Evolutionary conservation across 1,140 invertebrate genomes (phyloP).

Genomic region (Wasmannia auropunctata): DNA sequence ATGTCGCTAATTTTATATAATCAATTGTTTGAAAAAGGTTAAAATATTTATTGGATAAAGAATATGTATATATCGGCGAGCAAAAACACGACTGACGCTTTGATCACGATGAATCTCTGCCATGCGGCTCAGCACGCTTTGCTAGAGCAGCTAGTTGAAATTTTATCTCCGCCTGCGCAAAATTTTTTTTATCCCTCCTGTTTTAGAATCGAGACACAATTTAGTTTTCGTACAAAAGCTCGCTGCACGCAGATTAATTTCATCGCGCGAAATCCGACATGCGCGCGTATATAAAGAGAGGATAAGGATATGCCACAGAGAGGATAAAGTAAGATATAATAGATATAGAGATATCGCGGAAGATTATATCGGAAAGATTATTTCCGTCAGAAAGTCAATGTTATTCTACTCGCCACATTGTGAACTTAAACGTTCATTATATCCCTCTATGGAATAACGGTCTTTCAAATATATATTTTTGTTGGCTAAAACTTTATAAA

Average conservation of each 20-base stretch:
- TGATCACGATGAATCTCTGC: slow-evolving; percentile 29
- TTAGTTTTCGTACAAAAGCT: slow-evolving; percentile 21
- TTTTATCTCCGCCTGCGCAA: slow-evolving; percentile 24
- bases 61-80: slow-evolving; percentile 9
- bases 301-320: not conserved
- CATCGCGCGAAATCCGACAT: not conserved
- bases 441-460: not conserved
- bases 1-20: not conserved
- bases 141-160: slow-evolving; percentile 26
- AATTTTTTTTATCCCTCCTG: slow-evolving; percentile 35
- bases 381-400: not conserved
- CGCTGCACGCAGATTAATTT: slow-evolving; percentile 21
- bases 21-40: not conserved
- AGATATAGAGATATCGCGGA: not conserved
- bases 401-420: not conserved
- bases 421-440: not conserved
- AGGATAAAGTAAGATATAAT: slow-evolving; percentile 10
- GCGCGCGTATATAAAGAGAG: not conserved
- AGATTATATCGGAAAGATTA: slow-evolving; percentile 24
- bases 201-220: slow-evolving; percentile 31
- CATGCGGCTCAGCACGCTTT: slow-evolving; percentile 12
- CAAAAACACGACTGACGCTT: slow-evolving; percentile 28
- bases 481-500: not conserved
- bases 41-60: not conserved
- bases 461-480: not conserved